phyloP scores from a whole-genome alignment of 2,888 invertebrate species.

The Pilophorus perplexus region DNA sequence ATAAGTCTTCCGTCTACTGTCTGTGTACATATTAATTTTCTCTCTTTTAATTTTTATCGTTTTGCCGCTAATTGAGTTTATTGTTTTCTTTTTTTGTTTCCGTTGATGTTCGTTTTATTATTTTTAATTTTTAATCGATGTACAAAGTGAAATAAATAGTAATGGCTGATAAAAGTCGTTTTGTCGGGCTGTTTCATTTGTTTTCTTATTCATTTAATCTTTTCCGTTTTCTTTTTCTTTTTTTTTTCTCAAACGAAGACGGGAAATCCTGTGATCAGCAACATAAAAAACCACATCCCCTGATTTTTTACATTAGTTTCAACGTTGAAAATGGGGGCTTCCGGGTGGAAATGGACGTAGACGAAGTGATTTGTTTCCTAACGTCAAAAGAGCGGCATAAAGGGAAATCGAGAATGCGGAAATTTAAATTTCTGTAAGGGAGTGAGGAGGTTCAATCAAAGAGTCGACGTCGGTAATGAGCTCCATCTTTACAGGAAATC shows the following conservation, averaged over 20 bases:
- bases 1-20: slow-evolving; percentile 38
- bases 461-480: too few species aligned
- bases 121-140: slow-evolving; percentile 30
- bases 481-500: too few species aligned
- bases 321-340: too few species aligned
- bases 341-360: too few species aligned
- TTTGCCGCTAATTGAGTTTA: neutral
- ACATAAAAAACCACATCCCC: neutral
- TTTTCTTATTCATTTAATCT: neutral
- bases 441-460: too few species aligned
- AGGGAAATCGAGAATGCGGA: too few species aligned
- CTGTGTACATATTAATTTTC: slow-evolving; percentile 29
- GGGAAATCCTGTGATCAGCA: slow-evolving; percentile 26
- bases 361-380: too few species aligned
- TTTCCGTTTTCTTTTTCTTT: neutral
- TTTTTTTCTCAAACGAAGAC: neutral
- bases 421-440: too few species aligned
- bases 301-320: too few species aligned
- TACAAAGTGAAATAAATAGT: slow-evolving; percentile 27
- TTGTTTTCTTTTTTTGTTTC: slow-evolving; percentile 15
- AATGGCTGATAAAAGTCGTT: neutral
- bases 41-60: neutral
- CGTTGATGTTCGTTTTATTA: slow-evolving; percentile 17
- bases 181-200: too few species aligned
- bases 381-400: too few species aligned